These are phyloP conservation scores for Nomada fucata DNA, from an alignment of 2,888 invertebrate genomes.

Conservation along the genomic window DNA sequence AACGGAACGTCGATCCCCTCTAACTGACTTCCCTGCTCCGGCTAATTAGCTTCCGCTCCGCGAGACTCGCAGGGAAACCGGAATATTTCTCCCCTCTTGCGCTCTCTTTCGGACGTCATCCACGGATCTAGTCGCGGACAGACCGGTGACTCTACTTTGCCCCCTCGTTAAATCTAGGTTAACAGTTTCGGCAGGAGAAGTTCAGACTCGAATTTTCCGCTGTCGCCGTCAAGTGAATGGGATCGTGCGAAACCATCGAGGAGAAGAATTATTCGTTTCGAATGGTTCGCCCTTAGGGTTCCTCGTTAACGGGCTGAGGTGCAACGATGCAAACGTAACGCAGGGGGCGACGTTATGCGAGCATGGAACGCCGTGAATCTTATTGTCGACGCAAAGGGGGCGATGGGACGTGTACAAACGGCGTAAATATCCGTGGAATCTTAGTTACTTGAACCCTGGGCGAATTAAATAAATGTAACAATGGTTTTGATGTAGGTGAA, in stretches of 20 bases:
- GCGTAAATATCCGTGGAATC: not conserved
- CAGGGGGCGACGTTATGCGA: not conserved
- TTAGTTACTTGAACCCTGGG: constrained; percentile 1
- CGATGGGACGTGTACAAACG: not conserved
- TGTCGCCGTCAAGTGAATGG: not conserved
- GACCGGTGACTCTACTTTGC: constrained; percentile 5
- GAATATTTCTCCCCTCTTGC: not conserved
- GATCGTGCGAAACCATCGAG: not conserved
- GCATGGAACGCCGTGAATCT: not conserved
- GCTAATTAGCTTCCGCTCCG: no score
- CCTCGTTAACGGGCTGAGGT: constrained; percentile 5
- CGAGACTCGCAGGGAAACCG: no score
- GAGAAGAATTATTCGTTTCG: not conserved
- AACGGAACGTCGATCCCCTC: no score
- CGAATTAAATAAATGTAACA: not conserved
- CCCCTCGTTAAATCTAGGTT: constrained; percentile 34
- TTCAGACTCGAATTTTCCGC: no score
- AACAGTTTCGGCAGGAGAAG: constrained; percentile 20
- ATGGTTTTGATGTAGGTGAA: no score
- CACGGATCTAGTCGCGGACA: constrained; percentile 8
- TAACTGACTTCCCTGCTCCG: no score
- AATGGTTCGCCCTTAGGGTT: not conserved
- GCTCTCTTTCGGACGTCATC: constrained; percentile 16
- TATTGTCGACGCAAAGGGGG: not conserved
- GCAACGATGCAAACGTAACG: not conserved